Conservation (phyloP, 2,113 vertebrate genomes). For the Tursiops truncatus region DNA sequence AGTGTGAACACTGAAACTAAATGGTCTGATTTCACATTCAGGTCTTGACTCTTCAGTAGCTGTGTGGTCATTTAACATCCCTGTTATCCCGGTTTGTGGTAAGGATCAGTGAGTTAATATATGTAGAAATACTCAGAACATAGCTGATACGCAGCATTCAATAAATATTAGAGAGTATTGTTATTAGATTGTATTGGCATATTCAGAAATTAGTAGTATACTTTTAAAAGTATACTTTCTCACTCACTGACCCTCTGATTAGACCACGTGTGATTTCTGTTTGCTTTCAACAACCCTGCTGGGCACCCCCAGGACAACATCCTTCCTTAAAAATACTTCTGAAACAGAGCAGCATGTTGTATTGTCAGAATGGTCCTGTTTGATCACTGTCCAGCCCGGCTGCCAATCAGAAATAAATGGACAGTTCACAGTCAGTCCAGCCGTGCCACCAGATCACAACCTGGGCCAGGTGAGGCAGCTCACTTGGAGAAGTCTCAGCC, state of each 20-base stretch:
- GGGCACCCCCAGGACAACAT: not conserved
- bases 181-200: not conserved
- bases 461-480: not conserved
- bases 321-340: not conserved
- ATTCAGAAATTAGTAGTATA: not conserved
- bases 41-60: not conserved
- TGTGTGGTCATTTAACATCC: not conserved
- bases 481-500: not conserved
- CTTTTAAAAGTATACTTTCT: slow-evolving; percentile 13
- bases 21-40: not conserved
- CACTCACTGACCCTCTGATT: not conserved
- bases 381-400: slow-evolving; percentile 32
- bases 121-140: not conserved
- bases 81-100: not conserved
- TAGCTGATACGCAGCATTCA: not conserved
- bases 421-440: not conserved
- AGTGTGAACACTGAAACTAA: not conserved
- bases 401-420: not conserved
- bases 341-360: slow-evolving; percentile 32
- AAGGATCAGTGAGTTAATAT: not conserved
- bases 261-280: not conserved
- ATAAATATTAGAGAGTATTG: not conserved
- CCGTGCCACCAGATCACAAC: not conserved
- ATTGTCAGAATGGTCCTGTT: not conserved
- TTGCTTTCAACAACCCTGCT: slow-evolving; percentile 19